These are phyloP conservation scores for Pangasius mekongensis DNA, from an alignment of 2,797 vertebrate species.

Conservation along the genomic window DNA sequence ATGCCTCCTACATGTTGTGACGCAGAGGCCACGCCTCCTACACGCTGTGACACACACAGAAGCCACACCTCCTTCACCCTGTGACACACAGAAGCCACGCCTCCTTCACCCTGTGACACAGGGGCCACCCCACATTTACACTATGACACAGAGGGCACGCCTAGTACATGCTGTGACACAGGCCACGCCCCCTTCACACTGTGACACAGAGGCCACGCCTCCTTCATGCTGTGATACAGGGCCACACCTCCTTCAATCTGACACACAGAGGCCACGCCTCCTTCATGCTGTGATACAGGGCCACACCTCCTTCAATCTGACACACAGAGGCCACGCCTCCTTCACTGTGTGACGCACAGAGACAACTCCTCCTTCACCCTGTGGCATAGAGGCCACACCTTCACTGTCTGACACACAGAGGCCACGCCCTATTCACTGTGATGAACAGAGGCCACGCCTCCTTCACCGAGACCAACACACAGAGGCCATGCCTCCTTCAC, in stretches of 20 bases:
- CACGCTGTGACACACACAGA: background rate
- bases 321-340: background rate
- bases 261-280: background rate
- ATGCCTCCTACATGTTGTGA: background rate
- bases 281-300: background rate
- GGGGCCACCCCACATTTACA: background rate
- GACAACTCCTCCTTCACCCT: background rate
- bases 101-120: background rate
- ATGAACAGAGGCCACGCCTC: background rate
- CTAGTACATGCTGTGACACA: background rate
- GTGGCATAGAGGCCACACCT: background rate
- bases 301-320: background rate
- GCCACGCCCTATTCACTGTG: background rate
- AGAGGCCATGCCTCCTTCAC: background rate
- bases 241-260: background rate
- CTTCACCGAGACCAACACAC: background rate
- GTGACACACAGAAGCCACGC: background rate
- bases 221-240: background rate
- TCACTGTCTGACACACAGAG: background rate
- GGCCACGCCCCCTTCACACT: background rate
- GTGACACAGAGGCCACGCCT: background rate
- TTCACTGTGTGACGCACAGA: background rate
- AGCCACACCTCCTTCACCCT: background rate
- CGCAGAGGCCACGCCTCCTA: background rate
- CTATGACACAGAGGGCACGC: background rate